Evolutionary conservation across 92 coral and sea anemone species (phyloP).

Genomic region (Hydrozoanthus gracilis): DNA sequence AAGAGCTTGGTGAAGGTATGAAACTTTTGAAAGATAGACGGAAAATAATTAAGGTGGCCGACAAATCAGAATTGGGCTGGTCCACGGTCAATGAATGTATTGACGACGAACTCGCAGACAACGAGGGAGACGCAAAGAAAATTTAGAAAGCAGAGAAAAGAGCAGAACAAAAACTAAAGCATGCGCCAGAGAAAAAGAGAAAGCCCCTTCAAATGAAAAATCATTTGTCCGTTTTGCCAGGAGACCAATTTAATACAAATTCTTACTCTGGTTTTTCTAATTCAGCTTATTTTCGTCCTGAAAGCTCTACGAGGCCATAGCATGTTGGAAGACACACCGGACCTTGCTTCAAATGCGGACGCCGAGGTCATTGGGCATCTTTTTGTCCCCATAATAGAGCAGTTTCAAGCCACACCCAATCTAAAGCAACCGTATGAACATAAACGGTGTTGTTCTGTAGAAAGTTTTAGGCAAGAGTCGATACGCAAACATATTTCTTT

Average conservation of each 20-base stretch:
- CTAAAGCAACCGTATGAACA: slow-evolving; percentile 17
- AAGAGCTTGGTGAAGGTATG: too few relatives aligned
- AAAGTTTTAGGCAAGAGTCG: slow-evolving; percentile 32
- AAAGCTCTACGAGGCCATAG: not conserved
- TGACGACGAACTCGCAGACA: too few relatives aligned
- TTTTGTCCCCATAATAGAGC: not conserved
- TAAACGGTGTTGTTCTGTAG: slow-evolving; percentile 1
- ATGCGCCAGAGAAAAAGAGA: not conserved
- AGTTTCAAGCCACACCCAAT: not conserved
- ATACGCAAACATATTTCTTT: slow-evolving; percentile 38
- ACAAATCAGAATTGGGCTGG: too few relatives aligned
- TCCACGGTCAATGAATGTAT: too few relatives aligned
- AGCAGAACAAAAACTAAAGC: too few relatives aligned
- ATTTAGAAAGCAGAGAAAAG: too few relatives aligned
- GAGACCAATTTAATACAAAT: not conserved
- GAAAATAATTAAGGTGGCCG: too few relatives aligned
- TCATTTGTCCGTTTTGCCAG: not conserved
- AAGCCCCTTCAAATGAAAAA: not conserved
- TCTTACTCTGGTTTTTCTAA: not conserved
- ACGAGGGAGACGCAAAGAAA: too few relatives aligned
- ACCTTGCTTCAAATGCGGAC: not conserved
- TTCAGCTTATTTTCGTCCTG: not conserved
- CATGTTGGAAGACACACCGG: not conserved
- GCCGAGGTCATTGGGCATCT: not conserved
- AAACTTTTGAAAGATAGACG: too few relatives aligned